phyloP scores from a whole-genome alignment of 2,888 invertebrate genomes.

The Parthenolecanium corni region DNA sequence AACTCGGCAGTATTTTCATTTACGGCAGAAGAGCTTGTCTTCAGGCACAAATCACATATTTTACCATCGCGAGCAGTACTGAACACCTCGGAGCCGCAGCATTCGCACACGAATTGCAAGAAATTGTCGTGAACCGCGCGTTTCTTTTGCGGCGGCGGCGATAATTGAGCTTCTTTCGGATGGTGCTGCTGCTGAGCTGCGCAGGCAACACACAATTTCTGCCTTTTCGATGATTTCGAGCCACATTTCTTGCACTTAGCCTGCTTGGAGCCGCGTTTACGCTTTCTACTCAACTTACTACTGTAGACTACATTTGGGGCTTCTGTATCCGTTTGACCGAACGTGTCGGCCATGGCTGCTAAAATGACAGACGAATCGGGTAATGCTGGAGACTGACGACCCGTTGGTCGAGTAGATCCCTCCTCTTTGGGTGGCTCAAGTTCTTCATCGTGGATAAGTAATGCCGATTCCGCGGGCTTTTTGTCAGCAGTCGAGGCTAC shows the following conservation, averaged over 20 bases:
- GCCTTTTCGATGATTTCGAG: too few relatives aligned
- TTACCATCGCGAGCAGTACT: not conserved
- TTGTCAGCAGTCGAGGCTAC: too few relatives aligned
- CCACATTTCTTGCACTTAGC: constrained; percentile 9
- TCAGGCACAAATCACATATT: too few relatives aligned
- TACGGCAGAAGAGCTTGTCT: too few relatives aligned
- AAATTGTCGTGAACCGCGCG: not conserved
- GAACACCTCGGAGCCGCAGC: not conserved
- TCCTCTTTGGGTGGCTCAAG: not conserved
- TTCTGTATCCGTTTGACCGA: constrained; percentile 15
- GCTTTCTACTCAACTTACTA: not conserved
- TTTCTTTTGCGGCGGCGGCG: not conserved
- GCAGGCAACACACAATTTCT: too few relatives aligned
- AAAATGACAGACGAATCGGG: constrained; percentile 17
- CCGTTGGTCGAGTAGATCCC: not conserved
- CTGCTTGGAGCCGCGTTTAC: constrained; percentile 5
- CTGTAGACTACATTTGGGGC: not conserved
- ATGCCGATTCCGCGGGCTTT: too few relatives aligned
- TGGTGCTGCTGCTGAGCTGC: not conserved
- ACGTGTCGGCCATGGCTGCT: constrained; percentile 8
- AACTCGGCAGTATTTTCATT: too few relatives aligned
- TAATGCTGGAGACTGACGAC: not conserved
- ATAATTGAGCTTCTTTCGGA: not conserved
- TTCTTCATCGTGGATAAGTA: not conserved
- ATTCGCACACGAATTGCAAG: not conserved